Conservation (phyloP, 2,888 invertebrate genomes). For the Megastigmus dorsalis region DNA sequence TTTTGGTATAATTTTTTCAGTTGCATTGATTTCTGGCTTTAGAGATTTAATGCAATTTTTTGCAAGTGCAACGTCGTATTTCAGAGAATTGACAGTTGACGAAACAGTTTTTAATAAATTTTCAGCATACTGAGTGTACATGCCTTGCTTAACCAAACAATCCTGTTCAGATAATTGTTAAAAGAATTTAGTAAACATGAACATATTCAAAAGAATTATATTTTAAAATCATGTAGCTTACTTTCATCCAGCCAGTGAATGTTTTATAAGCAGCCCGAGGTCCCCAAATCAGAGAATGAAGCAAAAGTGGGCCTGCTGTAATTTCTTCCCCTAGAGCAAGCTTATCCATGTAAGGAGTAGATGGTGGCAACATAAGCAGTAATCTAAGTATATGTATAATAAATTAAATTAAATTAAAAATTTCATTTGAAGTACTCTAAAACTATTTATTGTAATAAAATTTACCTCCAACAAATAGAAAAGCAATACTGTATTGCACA, state of each 20-base stretch:
- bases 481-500: slow-evolving; percentile 95
- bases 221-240: slow-evolving; percentile 60
- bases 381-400: slow-evolving; percentile 76
- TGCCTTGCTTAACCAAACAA: slow-evolving; percentile 91
- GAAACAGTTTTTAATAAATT: slow-evolving; percentile 83
- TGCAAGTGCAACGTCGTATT: slow-evolving; percentile 79
- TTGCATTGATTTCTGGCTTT: slow-evolving; percentile 74
- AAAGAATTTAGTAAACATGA: too few relatives aligned
- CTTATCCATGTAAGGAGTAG: slow-evolving; percentile 89
- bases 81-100: slow-evolving; percentile 80
- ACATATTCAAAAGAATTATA: too few relatives aligned
- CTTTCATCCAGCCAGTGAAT: slow-evolving; percentile 90
- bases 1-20: slow-evolving; percentile 71
- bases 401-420: neutral
- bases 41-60: slow-evolving; percentile 78
- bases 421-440: neutral
- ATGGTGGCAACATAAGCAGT: slow-evolving; percentile 90
- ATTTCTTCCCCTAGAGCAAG: slow-evolving; percentile 81
- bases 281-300: slow-evolving; percentile 93
- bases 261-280: slow-evolving; percentile 89
- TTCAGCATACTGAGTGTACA: slow-evolving; percentile 87
- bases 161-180: slow-evolving; percentile 74
- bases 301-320: slow-evolving; percentile 81
- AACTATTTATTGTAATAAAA: slow-evolving; percentile 20
- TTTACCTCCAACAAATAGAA: slow-evolving; percentile 86